Evolutionary conservation across 2,797 vertebrate species (phyloP), one percentile per base, ranked within the genome.

Genomic region (Phalloptychus januarius): DNA sequence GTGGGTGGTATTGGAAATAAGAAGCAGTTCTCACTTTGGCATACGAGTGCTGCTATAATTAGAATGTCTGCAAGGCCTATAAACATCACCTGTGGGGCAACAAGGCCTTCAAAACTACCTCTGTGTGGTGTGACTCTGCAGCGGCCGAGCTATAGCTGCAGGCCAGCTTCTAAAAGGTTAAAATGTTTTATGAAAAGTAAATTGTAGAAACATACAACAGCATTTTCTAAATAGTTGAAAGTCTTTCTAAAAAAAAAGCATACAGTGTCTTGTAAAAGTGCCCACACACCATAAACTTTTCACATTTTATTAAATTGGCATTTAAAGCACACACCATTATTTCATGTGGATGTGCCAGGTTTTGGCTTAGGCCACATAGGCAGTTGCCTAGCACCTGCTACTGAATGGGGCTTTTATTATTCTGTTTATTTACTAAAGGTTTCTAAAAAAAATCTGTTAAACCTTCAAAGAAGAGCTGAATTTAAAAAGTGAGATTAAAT

Each of bases 21-120:
- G 71, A 84, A 44, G 79, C 77, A 4, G 72, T 74, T 79, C 76
- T 88, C 76, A 77, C 72, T 81, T 82, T 67, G 18, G 79, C 83
- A 84, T 78, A 83, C 69, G 79, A 82, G 77, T 89, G 77, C 73
- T 77, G 80, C 81, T 89, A 78, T 91, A 91, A 93, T 93, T 78
- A 86, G 85, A 85, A 83, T 77, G 76, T 87, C 77, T 89, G 80
- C 88, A 79, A 88, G 84, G 87, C 87, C 78, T 61, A 84, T 87
- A 90, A 86, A 92, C 90, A 89, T 78, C 77, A 87, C 88, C 86
- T 84, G 88, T 45, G 36, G 85, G 79, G 82, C 61, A 78, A 61
- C 46, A 74, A 79, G 71, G 69, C 78, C 85, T 88, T 78, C 76
- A 44, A 72, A 87, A 76, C 25, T 45, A 71, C 80, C 61, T 25